Evolutionary conservation across 2,113 vertebrate genomes (phyloP), one percentile per base, ranked within the genome.

Genomic region (Ginglymostoma cirratum): DNA sequence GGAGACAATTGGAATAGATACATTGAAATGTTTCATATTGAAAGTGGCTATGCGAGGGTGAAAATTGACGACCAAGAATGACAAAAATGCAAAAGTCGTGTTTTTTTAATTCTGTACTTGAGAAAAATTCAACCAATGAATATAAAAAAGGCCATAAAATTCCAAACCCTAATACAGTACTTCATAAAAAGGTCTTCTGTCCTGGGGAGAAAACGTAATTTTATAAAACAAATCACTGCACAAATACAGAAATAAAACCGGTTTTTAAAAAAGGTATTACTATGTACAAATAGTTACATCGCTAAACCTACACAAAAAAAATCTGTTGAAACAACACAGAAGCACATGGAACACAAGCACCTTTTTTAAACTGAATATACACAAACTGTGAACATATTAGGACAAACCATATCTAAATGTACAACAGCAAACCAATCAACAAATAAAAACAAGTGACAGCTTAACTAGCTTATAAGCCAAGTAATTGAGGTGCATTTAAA

Each of bases 281-380:
- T 95, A 95, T 95, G 42, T 95, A 95, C 67, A 95, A 95, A 45
- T 95, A 72, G 76, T 95, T 95, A 95, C 94, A 95, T 34, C 94
- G 76, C 94, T 67, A 69, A 94, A 95, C 48, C 45, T 34, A 30
- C 67, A 95, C 93, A 48, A 27, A 90, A 89, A 14, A 94, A 95
- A 52, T 8, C 23, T 61, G 89, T 92, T 30, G 66, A 72, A 23
- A 70, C 92, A 94, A 94, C 93, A 48, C 12, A 30, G n/a, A 15
- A 72, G 12, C 34, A 24, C 69, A 95, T 66, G 61, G 17, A 66
- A 17, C 38, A 83, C 34, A 93, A 93, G 15, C 89, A 93, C 55
- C 14, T 24, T 94, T 61, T 94, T 94, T 66, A 94, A 70, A 42
- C 66, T 70, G 38, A 94, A 94, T 14, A 69, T 94, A 45, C 66